Evolutionary conservation across 2,113 vertebrate species (phyloP).

Genomic region (Notarius quadriscutis): DNA sequence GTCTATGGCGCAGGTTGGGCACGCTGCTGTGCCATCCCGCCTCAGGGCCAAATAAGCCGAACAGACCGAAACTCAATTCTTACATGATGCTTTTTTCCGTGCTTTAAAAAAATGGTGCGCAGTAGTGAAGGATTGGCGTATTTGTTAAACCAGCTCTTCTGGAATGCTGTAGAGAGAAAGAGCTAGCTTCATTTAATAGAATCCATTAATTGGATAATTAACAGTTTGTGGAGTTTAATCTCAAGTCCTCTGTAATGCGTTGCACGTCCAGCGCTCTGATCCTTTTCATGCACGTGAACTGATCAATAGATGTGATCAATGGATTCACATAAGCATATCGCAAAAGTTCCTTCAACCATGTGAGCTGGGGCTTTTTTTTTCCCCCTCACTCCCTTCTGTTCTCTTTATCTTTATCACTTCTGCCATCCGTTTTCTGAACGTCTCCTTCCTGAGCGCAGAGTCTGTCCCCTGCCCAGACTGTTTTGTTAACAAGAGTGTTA

Average conservation of each 20-base stretch:
- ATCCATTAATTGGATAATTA: slow-evolving; percentile 52
- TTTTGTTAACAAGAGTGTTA: slow-evolving; percentile 69
- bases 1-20: slow-evolving; percentile 21
- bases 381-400: slow-evolving; percentile 52
- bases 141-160: slow-evolving; percentile 2
- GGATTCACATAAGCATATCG: slow-evolving; percentile 60
- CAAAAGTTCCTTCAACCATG: slow-evolving; percentile 57
- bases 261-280: slow-evolving; percentile 64
- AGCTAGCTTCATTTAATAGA: slow-evolving; percentile 52
- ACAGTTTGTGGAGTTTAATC: slow-evolving; percentile 33
- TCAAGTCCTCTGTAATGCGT: slow-evolving; percentile 62
- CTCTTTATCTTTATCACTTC: not conserved
- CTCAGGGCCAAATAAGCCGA: slow-evolving; percentile 50
- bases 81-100: slow-evolving; percentile 8
- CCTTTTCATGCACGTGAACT: slow-evolving; percentile 61
- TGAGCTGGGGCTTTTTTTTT: slow-evolving; percentile 52
- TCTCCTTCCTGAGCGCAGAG: slow-evolving; percentile 24
- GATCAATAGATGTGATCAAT: slow-evolving; percentile 61
- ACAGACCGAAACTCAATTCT: slow-evolving; percentile 41
- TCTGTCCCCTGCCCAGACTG: slow-evolving; percentile 60
- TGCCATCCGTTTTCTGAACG: not conserved
- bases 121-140: slow-evolving; percentile 13
- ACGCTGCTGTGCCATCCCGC: slow-evolving; percentile 43
- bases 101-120: not conserved
- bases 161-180: slow-evolving; percentile 37